Conservation (phyloP, 2,888 invertebrate genomes). For the Pegoplata infirma region DNA sequence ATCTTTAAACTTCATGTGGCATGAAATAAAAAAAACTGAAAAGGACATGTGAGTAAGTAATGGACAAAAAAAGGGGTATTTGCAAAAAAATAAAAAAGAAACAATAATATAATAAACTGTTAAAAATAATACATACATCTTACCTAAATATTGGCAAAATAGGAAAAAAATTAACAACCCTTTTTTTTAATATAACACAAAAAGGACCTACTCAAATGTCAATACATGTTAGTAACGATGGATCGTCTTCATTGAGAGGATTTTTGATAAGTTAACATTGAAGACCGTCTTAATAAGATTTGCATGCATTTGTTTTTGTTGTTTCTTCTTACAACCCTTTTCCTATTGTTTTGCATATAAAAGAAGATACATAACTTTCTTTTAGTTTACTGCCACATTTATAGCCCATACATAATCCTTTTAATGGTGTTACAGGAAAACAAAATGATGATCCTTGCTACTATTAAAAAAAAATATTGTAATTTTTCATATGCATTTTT, state of each 20-base stretch:
- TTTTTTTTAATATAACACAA: slow-evolving; percentile 1
- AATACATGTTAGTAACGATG: slow-evolving; percentile 48
- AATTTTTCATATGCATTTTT: background rate
- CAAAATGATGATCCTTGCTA: slow-evolving; percentile 38
- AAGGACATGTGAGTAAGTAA: background rate
- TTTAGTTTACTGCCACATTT: slow-evolving; percentile 69
- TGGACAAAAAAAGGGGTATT: slow-evolving; percentile 18
- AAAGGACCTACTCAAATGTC: slow-evolving; percentile 49
- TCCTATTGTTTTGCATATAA: slow-evolving; percentile 52
- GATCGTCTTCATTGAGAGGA: slow-evolving; percentile 27
- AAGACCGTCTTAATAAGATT: slow-evolving; percentile 64
- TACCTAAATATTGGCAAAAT: slow-evolving; percentile 23
- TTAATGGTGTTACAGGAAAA: slow-evolving; percentile 73
- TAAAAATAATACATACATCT: background rate
- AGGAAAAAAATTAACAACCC: slow-evolving; percentile 36
- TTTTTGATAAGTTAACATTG: slow-evolving; percentile 34
- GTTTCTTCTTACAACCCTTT: slow-evolving; percentile 40
- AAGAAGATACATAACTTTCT: slow-evolving; percentile 19
- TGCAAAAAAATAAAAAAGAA: slow-evolving; percentile 4
- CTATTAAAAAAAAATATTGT: slow-evolving; percentile 28
- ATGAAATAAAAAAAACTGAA: background rate
- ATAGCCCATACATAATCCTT: slow-evolving; percentile 77
- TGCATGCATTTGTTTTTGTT: slow-evolving; percentile 63
- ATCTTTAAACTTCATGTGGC: background rate
- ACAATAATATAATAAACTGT: slow-evolving; percentile 31